phyloP scores from a whole-genome alignment of 2,888 invertebrate genomes.

The Falcaria lacertinaria region DNA sequence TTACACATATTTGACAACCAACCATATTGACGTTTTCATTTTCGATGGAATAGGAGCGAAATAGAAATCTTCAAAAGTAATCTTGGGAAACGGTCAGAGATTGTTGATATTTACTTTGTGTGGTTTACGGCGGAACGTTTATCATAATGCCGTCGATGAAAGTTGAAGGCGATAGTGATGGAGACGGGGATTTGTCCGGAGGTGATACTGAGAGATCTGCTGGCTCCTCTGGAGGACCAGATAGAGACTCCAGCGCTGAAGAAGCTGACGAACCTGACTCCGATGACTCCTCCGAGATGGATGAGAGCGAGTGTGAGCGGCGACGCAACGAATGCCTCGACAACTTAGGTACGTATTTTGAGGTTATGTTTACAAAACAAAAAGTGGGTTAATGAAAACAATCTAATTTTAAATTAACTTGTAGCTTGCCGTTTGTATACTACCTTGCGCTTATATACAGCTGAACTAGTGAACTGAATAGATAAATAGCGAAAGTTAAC shows the following conservation, averaged over 20 bases:
- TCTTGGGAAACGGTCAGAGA: not conserved
- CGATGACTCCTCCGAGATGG: constrained; percentile 93
- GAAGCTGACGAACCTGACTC: constrained; percentile 90
- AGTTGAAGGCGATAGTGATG: constrained; percentile 81
- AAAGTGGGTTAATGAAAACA: constrained; percentile 10
- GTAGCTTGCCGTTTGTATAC: not conserved
- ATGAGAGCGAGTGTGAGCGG: constrained; percentile 93
- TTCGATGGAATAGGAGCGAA: constrained; percentile 27
- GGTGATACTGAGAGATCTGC: constrained; percentile 85
- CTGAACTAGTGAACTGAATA: not conserved
- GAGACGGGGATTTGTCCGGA: constrained; percentile 84
- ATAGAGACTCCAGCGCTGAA: constrained; percentile 86
- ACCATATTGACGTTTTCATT: constrained; percentile 19
- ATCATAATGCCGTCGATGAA: constrained; percentile 83
- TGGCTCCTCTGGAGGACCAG: constrained; percentile 83
- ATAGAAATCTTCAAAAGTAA: constrained; percentile 16
- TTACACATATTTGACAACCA: constrained; percentile 2
- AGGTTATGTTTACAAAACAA: constrained; percentile 79
- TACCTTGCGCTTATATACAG: not conserved
- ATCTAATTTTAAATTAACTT: constrained; percentile 9
- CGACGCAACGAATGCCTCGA: constrained; percentile 90
- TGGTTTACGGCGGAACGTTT: not conserved
- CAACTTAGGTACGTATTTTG: constrained; percentile 81
- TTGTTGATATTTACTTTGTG: not conserved
- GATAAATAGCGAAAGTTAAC: too few species aligned